phyloP scores from a whole-genome alignment of 2,797 vertebrate species.

The Anabacerthia variegaticeps region DNA sequence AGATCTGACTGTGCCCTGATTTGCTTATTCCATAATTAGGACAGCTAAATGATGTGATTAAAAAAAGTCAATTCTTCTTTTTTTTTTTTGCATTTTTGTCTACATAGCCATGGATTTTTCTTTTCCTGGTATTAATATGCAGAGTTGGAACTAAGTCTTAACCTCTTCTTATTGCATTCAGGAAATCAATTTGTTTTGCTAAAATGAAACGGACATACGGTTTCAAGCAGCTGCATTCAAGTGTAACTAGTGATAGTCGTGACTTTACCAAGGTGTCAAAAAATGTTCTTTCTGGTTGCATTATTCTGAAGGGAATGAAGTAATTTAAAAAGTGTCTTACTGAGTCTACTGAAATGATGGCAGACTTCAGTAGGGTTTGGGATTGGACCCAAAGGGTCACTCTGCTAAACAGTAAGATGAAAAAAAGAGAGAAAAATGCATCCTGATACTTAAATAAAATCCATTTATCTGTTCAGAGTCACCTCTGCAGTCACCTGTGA shows the following conservation, averaged over 20 bases:
- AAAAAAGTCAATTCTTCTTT: neutral
- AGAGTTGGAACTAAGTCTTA: neutral
- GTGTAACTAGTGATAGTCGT: neutral
- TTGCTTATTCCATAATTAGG: neutral
- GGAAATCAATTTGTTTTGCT: neutral
- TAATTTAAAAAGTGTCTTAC: neutral
- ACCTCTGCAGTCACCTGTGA: neutral
- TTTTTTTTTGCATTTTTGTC: neutral
- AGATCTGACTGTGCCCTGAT: neutral
- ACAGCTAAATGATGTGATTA: neutral
- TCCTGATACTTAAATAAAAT: neutral
- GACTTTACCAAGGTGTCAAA: neutral
- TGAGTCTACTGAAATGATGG: neutral
- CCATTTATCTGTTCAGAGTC: neutral
- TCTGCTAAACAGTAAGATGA: neutral
- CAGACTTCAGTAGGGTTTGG: neutral
- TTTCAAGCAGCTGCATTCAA: neutral
- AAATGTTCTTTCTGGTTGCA: neutral
- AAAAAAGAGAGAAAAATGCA: neutral
- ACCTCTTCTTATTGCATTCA: neutral
- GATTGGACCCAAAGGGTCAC: neutral
- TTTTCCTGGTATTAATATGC: neutral
- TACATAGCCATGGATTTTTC: neutral
- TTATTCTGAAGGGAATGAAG: neutral
- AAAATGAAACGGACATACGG: neutral